These are phyloP conservation scores for Ecdyonurus torrentis DNA, from an alignment of 2,888 invertebrate species.

Conservation along the genomic window DNA sequence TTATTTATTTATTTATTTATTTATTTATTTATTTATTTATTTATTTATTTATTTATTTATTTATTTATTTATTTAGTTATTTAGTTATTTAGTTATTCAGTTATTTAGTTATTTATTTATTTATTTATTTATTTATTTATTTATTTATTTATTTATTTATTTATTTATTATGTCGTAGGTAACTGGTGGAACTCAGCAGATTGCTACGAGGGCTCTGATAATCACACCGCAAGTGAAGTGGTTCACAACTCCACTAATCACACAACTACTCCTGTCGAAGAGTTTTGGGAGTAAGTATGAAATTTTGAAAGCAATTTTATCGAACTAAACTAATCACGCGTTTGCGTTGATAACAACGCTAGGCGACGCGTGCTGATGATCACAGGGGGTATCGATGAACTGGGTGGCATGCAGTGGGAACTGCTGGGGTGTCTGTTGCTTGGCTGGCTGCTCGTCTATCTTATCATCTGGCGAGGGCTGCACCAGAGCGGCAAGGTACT, in stretches of 20 bases:
- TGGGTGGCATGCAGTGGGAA: constrained; percentile 51
- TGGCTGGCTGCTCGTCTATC: constrained; percentile 52
- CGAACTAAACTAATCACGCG: neutral
- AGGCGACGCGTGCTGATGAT: constrained; percentile 44
- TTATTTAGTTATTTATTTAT: too few species aligned
- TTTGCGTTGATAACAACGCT: too few species aligned
- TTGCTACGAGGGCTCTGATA: constrained; percentile 24
- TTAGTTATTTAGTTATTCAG: too few species aligned
- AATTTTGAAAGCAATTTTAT: neutral
- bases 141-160: too few species aligned
- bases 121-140: too few species aligned
- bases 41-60: too few species aligned
- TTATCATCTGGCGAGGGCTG: constrained; percentile 53
- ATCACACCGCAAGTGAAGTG: constrained; percentile 9
- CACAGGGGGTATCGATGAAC: constrained; percentile 37
- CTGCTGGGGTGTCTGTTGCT: constrained; percentile 42
- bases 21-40: too few species aligned
- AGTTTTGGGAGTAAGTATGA: constrained; percentile 37
- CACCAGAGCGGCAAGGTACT: constrained; percentile 60
- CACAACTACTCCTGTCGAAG: constrained; percentile 34
- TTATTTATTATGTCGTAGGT: too few species aligned
- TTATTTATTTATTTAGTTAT: too few species aligned
- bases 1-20: too few species aligned
- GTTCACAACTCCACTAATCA: constrained; percentile 15
- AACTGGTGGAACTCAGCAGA: constrained; percentile 48